Conservation (phyloP, 2,888 invertebrate genomes). For the Tubulanus polymorphus region DNA sequence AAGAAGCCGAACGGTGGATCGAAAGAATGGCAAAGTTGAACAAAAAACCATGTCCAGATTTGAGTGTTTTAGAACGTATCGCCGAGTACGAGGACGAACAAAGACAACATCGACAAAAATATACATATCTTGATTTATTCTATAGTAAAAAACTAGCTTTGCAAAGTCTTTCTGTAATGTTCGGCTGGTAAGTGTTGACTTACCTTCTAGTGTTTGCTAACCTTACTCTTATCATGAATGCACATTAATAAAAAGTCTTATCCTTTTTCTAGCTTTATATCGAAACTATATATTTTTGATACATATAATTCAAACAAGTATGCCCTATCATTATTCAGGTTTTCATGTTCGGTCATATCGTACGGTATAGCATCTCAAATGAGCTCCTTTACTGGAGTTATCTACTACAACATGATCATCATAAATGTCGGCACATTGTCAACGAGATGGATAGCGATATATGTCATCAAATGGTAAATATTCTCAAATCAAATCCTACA, state of each 20-base stretch:
- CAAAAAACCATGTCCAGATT: slow-evolving; percentile 34
- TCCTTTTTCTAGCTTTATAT: too few species aligned
- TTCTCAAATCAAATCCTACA: too few species aligned
- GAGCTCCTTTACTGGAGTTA: neutral
- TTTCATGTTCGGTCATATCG: neutral
- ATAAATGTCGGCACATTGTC: neutral
- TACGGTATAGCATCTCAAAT: neutral
- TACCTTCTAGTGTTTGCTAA: too few species aligned
- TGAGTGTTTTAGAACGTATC: slow-evolving; percentile 24
- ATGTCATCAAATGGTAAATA: neutral
- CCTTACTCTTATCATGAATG: too few species aligned
- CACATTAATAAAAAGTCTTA: too few species aligned
- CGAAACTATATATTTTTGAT: too few species aligned
- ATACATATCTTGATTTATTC: slow-evolving; percentile 43
- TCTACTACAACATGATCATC: neutral
- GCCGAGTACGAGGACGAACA: slow-evolving; percentile 15
- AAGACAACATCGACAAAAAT: slow-evolving; percentile 15
- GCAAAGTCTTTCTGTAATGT: slow-evolving; percentile 39
- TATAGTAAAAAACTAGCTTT: slow-evolving; percentile 25
- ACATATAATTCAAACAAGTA: too few species aligned
- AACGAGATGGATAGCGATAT: neutral
- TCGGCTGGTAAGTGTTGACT: slow-evolving; percentile 45
- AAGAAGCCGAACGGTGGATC: slow-evolving; percentile 36
- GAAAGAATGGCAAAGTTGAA: slow-evolving; percentile 37
- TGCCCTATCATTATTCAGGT: too few species aligned